A percentile compares a stretch with the other conserved stretches of the same genome.
Conservation (phyloP, 2,797 vertebrate species). For the Podarcis lilfordi region DNA sequence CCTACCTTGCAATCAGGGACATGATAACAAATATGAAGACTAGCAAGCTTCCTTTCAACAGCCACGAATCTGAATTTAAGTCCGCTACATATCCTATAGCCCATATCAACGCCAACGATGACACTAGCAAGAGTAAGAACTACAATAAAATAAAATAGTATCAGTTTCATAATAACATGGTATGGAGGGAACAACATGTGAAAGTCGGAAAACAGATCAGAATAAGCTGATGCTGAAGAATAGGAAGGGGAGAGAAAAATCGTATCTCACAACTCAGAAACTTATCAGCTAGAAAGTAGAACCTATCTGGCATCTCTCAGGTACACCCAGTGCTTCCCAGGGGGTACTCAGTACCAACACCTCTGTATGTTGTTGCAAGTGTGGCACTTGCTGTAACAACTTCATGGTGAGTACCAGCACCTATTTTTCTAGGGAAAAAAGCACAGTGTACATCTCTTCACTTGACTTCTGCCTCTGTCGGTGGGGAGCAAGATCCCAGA, state of each 20-base stretch:
- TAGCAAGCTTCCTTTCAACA: conserved; percentile 91
- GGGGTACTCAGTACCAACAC: too few relatives aligned
- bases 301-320: neutral
- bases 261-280: neutral
- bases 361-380: too few relatives aligned
- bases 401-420: too few relatives aligned
- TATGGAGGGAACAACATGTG: neutral
- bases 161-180: conserved; percentile 42
- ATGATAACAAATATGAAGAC: conserved; percentile 79
- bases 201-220: neutral
- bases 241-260: neutral
- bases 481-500: neutral
- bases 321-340: too few relatives aligned
- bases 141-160: conserved; percentile 67
- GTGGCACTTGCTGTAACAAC: too few relatives aligned
- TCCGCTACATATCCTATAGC: conserved; percentile 85
- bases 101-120: conserved; percentile 81
- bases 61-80: conserved; percentile 92
- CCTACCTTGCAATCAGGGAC: conserved; percentile 86
- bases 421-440: too few relatives aligned
- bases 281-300: neutral
- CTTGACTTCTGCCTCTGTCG: neutral
- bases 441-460: neutral
- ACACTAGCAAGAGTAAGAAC: conserved; percentile 77
- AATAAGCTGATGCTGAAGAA: neutral